These are phyloP conservation scores for Cyphomyrus discorhynchus DNA, from an alignment of 2,113 vertebrate species.

Conservation along the genomic window DNA sequence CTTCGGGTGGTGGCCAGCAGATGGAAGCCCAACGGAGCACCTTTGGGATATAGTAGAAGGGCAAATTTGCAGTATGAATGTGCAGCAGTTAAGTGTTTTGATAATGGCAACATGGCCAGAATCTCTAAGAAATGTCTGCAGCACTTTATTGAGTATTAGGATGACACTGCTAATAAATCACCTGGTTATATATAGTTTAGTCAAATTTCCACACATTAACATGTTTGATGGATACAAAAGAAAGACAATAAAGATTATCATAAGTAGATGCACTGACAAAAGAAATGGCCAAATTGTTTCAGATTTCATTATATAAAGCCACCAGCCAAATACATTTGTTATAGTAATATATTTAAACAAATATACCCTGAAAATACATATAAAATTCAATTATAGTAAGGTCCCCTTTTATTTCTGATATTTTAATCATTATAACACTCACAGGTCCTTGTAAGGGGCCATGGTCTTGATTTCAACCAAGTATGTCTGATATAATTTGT, in stretches of 20 bases:
- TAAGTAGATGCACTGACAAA: background rate
- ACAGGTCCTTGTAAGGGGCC: background rate
- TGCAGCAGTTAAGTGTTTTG: background rate
- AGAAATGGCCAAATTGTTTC: background rate
- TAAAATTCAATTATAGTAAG: background rate
- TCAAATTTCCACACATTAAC: background rate
- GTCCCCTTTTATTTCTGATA: background rate
- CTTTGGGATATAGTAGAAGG: background rate
- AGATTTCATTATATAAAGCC: background rate
- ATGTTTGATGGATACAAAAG: background rate
- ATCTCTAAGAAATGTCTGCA: background rate
- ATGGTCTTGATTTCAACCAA: background rate
- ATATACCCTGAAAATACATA: background rate
- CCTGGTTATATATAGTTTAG: background rate
- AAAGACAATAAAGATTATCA: background rate
- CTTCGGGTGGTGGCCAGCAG: background rate
- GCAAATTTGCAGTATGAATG: background rate
- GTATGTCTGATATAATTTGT: background rate
- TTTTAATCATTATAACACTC: background rate
- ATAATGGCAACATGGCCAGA: background rate
- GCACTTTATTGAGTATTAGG: background rate
- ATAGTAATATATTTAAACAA: background rate
- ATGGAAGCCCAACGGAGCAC: background rate
- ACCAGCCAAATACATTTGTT: background rate
- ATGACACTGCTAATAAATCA: too few relatives aligned